Evolutionary conservation across 1,140 invertebrate species (phyloP), one percentile per base, ranked within the genome.

Genomic region (Heliconius hermathena): DNA sequence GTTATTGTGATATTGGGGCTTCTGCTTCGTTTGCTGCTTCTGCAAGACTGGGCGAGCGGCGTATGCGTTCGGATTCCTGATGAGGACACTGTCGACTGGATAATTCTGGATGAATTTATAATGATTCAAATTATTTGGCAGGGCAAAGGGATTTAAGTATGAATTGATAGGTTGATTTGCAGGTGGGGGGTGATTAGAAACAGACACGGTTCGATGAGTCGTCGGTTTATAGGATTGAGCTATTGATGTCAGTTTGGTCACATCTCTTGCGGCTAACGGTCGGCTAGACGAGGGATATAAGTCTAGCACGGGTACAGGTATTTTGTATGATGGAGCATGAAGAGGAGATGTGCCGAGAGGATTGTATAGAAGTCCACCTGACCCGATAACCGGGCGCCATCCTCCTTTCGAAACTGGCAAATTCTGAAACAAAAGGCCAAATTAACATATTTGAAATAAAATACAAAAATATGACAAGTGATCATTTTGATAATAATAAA

Each of bases 351-450:
- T 89, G 29, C 85, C 88, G 71, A 90, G 86, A 11, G 88, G 81
- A 52, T 85, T 86, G 82, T 92, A 94, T 8, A 90, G 36, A 9
- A 91, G 82, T 26, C 90, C 89, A 22, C 91, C 83, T 4, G 93
- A 91, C 2, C 93, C 90, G 18, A 95, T 81, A 1, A 95, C 94
- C 36, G 94, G 94, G 82, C 94, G 86, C 94, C 94, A 95, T 46
- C 94, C 94, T 74, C 93, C 88, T 88, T 95, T 95, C 49, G 92
- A 90, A 72, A 85, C 82, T 83, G 89, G 91, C 71, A 90, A 82
- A 78, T 88, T 87, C 94, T 94, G 90, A 77, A 94, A 92, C 33
- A 0, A 82, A 77, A 80, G 20, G 8, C 2, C 8, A 22, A 22
- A 52, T 52, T 18, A 52, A 52, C 18, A 46, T 13, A 46, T 46